Evolutionary conservation across 2,113 vertebrate genomes (phyloP).

Genomic region (Nestor notabilis): DNA sequence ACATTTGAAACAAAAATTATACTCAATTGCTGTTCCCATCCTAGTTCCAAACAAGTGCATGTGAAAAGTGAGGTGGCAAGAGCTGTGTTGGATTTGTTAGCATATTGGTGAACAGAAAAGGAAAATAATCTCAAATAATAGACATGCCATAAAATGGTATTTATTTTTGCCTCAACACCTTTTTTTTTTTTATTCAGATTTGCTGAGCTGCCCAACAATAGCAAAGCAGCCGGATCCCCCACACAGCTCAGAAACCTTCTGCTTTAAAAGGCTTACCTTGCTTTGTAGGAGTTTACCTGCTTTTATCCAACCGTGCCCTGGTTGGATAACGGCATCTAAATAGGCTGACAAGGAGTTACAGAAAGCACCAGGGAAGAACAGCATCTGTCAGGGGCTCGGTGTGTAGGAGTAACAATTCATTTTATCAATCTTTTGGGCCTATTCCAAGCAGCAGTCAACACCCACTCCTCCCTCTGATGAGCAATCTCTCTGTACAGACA

Average conservation of each 20-base stretch:
- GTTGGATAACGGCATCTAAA: neutral
- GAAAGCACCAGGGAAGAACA: neutral
- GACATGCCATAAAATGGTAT: neutral
- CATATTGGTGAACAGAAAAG: neutral
- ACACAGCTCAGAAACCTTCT: neutral
- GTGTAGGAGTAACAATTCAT: conserved; percentile 8
- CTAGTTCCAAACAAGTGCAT: neutral
- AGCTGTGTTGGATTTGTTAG: neutral
- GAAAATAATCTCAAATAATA: neutral
- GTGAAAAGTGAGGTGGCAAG: neutral
- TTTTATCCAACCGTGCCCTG: neutral
- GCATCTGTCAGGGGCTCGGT: neutral
- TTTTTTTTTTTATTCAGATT: neutral
- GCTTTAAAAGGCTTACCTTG: neutral
- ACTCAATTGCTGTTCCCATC: neutral
- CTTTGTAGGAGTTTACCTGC: neutral
- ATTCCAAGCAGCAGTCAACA: neutral
- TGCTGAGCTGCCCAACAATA: neutral
- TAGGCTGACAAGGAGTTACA: neutral
- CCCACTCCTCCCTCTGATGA: neutral
- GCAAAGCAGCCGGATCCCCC: neutral
- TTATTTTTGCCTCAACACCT: neutral
- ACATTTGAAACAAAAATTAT: neutral
- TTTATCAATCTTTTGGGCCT: neutral
- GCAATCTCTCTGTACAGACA: neutral